Percentiles rank a stretch among this genome's conserved stretches.
Conservation (phyloP, 1,140 invertebrate genomes). For the Zaprionus inermis region DNA sequence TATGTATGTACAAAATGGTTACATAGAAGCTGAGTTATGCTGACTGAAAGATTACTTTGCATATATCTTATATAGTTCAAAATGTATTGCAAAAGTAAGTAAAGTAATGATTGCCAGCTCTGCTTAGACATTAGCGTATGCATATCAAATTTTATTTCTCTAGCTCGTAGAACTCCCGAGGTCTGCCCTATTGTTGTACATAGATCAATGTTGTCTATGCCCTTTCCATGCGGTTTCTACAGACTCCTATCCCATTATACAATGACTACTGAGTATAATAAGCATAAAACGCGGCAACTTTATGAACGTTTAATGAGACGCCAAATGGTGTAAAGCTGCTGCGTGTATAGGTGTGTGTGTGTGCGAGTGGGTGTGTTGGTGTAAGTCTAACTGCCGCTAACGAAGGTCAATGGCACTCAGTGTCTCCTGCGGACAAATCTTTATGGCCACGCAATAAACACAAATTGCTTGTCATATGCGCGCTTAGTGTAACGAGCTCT, state of each 20-base stretch:
- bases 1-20: neutral
- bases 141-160: neutral
- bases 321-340: constrained; percentile 56
- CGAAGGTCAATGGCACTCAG: constrained; percentile 46
- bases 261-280: constrained; percentile 5
- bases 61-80: neutral
- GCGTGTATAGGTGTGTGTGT: constrained; percentile 16
- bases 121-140: neutral
- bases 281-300: constrained; percentile 38
- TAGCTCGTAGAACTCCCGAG: neutral
- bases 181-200: neutral
- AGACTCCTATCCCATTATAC: neutral
- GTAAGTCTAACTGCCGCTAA: constrained; percentile 26
- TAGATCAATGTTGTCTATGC: neutral
- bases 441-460: constrained; percentile 76
- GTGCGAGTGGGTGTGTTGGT: constrained; percentile 11
- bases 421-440: constrained; percentile 52
- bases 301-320: constrained; percentile 66
- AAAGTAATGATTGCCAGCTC: neutral
- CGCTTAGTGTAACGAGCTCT: constrained; percentile 68
- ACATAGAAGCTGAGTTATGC: neutral
- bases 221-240: neutral
- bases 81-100: too few species aligned
- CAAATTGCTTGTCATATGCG: constrained; percentile 80
- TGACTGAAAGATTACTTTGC: neutral